Evolutionary conservation across 2,797 vertebrate genomes (phyloP).

Genomic region (Sebastes cheni): DNA sequence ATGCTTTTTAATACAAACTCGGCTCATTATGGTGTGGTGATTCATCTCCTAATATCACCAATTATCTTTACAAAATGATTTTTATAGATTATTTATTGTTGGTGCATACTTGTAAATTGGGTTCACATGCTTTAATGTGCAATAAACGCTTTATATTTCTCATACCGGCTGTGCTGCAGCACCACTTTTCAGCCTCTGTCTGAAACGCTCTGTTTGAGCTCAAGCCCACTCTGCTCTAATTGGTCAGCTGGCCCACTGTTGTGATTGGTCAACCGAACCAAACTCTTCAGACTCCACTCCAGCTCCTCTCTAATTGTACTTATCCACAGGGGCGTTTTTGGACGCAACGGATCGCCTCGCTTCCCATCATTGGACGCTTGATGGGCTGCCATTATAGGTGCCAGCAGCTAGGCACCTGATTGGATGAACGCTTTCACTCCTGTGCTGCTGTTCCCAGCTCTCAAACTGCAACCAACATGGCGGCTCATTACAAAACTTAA

Average conservation of each 20-base stretch:
- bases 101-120: not conserved
- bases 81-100: conserved; percentile 8
- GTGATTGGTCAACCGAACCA: too few relatives aligned
- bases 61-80: not conserved
- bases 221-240: not conserved
- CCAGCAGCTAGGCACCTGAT: too few relatives aligned
- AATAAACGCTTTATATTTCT: not conserved
- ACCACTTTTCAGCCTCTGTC: not conserved
- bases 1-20: not conserved
- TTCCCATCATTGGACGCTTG: too few relatives aligned
- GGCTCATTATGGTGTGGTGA: not conserved
- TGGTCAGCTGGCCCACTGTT: too few relatives aligned
- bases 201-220: not conserved
- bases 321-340: fast-evolving
- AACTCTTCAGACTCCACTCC: too few relatives aligned
- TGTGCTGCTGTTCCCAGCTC: too few relatives aligned
- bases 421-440: too few relatives aligned
- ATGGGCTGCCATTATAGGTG: too few relatives aligned
- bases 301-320: too few relatives aligned
- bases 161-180: not conserved
- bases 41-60: conserved; percentile 1
- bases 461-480: too few relatives aligned
- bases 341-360: too few relatives aligned
- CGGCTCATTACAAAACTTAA: too few relatives aligned
- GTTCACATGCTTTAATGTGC: not conserved